Evolutionary conservation across 2,113 vertebrate genomes (phyloP).

Genomic region (Actenoides hombroni): DNA sequence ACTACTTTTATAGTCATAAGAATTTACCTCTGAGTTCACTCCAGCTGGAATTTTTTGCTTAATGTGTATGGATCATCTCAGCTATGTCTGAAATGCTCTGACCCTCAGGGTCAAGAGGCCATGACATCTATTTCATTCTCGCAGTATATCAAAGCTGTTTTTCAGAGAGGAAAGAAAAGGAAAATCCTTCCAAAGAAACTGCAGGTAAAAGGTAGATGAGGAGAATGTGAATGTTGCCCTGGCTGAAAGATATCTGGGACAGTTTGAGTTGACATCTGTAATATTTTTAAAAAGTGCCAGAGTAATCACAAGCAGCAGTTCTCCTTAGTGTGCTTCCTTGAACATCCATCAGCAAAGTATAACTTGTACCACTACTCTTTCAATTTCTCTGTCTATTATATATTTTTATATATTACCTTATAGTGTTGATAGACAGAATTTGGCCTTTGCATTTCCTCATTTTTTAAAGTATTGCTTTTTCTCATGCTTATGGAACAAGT

Average conservation of each 20-base stretch:
- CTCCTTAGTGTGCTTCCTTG: not conserved
- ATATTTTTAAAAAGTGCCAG: not conserved
- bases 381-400: not conserved
- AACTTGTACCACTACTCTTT: not conserved
- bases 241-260: not conserved
- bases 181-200: not conserved
- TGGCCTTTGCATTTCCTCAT: not conserved
- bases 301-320: fast-evolving
- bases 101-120: not conserved
- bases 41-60: not conserved
- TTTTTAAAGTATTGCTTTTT: not conserved
- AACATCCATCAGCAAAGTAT: not conserved
- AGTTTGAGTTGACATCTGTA: not conserved
- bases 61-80: not conserved
- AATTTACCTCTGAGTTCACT: not conserved
- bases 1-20: not conserved
- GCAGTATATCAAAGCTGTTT: not conserved
- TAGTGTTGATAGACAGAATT: not conserved
- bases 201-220: not conserved
- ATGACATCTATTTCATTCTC: not conserved
- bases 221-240: not conserved
- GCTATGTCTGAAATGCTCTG: not conserved
- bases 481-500: not conserved
- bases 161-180: not conserved
- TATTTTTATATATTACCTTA: not conserved